phyloP scores from a whole-genome alignment of 2,888 invertebrate genomes.

The Escarpia spicata region DNA sequence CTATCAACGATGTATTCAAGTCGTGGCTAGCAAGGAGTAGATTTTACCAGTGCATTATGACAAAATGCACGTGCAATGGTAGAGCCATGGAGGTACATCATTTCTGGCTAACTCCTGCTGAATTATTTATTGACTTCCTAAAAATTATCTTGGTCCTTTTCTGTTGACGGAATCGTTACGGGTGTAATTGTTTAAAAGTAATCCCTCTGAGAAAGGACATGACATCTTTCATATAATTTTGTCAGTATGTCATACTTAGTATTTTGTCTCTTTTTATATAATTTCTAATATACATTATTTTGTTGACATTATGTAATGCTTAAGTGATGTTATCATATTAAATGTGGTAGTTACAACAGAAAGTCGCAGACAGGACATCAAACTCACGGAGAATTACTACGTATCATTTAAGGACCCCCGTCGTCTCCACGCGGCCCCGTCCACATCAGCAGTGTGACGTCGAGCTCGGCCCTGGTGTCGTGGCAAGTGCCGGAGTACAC shows the following conservation, averaged over 20 bases:
- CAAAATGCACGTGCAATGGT: not conserved
- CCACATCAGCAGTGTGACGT: conserved; percentile 52
- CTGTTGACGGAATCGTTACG: not conserved
- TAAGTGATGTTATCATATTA: not conserved
- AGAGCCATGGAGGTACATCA: not conserved
- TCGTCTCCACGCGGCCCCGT: conserved; percentile 86
- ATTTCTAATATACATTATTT: no score
- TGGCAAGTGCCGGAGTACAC: conserved; percentile 66
- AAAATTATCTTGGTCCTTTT: not conserved
- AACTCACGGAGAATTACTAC: not conserved
- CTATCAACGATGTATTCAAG: not conserved
- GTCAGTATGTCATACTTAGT: no score
- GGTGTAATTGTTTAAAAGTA: not conserved
- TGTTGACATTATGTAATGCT: not conserved
- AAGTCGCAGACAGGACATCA: not conserved
- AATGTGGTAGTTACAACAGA: not conserved
- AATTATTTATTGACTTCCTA: not conserved
- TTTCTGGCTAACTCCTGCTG: not conserved
- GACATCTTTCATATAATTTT: not conserved
- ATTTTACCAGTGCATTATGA: not conserved
- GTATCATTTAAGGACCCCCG: conserved; percentile 67
- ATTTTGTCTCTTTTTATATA: no score
- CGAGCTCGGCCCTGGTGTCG: conserved; percentile 54
- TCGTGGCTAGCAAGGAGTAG: not conserved
- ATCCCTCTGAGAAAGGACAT: not conserved